These are phyloP conservation scores for Tachysurus vachellii DNA, from an alignment of 2,113 vertebrate species.

Conservation along the genomic window DNA sequence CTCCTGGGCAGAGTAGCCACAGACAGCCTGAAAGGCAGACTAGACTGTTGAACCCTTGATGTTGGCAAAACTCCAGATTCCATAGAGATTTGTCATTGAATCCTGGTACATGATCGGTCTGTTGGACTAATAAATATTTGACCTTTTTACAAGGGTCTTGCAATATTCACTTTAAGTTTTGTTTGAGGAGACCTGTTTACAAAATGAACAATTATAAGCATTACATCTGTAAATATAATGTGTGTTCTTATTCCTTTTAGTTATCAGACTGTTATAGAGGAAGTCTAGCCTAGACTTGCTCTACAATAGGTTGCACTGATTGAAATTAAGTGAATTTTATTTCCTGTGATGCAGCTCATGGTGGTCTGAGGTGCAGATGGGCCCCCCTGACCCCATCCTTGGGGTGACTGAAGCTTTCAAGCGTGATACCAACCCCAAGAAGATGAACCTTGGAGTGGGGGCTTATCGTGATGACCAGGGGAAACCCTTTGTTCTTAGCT, in stretches of 20 bases:
- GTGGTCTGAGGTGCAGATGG: slow-evolving; percentile 89
- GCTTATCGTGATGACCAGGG: slow-evolving; percentile 85
- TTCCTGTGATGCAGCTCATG: slow-evolving; percentile 74
- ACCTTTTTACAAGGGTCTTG: not conserved
- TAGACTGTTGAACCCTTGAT: slow-evolving; percentile 23
- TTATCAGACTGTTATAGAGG: not conserved
- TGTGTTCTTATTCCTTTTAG: not conserved
- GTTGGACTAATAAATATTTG: not conserved
- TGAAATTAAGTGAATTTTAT: not conserved
- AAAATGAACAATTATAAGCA: not conserved
- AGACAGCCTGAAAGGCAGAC: not conserved
- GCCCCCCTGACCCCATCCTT: slow-evolving; percentile 86
- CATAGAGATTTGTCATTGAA: slow-evolving; percentile 23
- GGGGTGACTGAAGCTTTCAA: slow-evolving; percentile 88
- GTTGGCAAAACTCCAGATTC: slow-evolving; percentile 21
- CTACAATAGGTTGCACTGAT: not conserved
- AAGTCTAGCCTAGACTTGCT: not conserved
- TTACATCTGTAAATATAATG: not conserved
- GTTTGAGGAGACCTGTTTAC: not conserved
- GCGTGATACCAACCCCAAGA: slow-evolving; percentile 83
- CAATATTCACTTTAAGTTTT: not conserved
- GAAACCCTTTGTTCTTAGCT: slow-evolving; percentile 80
- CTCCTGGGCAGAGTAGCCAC: not conserved
- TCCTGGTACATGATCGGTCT: not conserved
- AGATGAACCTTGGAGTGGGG: slow-evolving; percentile 88